Evolutionary conservation across 1,140 invertebrate genomes (phyloP).

Genomic region (Drosophila busckii): DNA sequence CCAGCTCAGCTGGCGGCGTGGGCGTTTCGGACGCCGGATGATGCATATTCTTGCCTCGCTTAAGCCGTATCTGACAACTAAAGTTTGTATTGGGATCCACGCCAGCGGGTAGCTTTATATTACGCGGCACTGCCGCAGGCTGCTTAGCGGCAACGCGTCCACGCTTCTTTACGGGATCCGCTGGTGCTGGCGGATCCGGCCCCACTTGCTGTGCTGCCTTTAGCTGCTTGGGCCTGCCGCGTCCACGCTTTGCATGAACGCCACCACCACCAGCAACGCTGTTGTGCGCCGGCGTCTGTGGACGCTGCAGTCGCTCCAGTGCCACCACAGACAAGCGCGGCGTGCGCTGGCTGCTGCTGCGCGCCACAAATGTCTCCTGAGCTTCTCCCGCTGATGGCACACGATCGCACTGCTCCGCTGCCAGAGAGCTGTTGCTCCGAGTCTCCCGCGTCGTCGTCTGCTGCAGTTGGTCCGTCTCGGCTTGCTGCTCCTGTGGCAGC

Average conservation of each 20-base stretch:
- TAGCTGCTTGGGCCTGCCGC: slow-evolving; percentile 43
- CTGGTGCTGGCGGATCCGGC: neutral
- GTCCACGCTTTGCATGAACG: slow-evolving; percentile 20
- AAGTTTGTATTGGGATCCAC: slow-evolving; percentile 72
- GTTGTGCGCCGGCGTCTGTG: slow-evolving; percentile 53
- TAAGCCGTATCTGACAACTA: slow-evolving; percentile 71
- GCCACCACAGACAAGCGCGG: slow-evolving; percentile 81
- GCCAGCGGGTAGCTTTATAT: slow-evolving; percentile 66
- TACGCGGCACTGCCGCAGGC: slow-evolving; percentile 32
- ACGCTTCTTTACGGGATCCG: slow-evolving; percentile 43
- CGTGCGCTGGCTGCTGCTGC: slow-evolving; percentile 79
- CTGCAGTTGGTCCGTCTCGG: slow-evolving; percentile 6
- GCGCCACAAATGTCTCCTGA: slow-evolving; percentile 81
- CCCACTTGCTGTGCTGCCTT: neutral
- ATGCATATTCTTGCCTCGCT: slow-evolving; percentile 54
- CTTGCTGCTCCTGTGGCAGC: neutral
- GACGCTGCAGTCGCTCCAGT: slow-evolving; percentile 81
- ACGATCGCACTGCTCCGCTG: slow-evolving; percentile 80
- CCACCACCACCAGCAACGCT: neutral
- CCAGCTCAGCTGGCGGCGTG: neutral
- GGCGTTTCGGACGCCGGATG: neutral
- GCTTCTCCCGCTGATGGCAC: slow-evolving; percentile 84
- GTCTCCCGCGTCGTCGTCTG: slow-evolving; percentile 38
- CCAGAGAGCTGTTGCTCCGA: slow-evolving; percentile 45
- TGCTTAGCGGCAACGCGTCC: slow-evolving; percentile 43